Evolutionary conservation across 2,113 vertebrate species (phyloP), one percentile per base, ranked within the genome.

Genomic region (Nymphicus hollandicus): DNA sequence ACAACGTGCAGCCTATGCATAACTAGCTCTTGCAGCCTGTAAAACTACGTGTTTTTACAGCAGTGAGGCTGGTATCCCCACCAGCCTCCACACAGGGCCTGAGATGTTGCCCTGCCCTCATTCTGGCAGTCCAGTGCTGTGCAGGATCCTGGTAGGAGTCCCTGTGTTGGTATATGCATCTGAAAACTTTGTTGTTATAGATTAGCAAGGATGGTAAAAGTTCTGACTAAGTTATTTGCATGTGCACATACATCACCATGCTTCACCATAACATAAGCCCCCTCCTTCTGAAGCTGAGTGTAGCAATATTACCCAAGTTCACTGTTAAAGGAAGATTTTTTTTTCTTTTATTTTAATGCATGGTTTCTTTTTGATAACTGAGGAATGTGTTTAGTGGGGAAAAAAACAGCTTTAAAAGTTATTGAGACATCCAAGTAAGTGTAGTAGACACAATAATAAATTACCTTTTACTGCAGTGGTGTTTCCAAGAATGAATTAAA

Each of bases 1-100:
- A 97, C 91, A 95, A 24, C 10, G 93, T 95, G 94, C 90, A 96
- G 89, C 88, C 68, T 56, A 4, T 80, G 53, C 87, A 39, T 35
- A 11, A 70, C 60, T 55, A 49, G 88, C 81, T 95, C 72, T 81
- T 81, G 49, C 95, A 93, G 91, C 94, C 89, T 58, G 78, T 81
- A 83, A 74, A 89, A 83, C 72, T 0, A 24, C 0, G 3, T 55
- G 68, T 9, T 81, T 89, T 82, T 41, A 66, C 90, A 82, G 31
- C 12, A 19, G 13, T 7, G 33, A 37, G 85, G 43, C 41, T 50
- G 55, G 37, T 70, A 55, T 50, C 35, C 33, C 63, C 13, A 29
- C 47, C 44, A 4, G 60, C 44, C 47, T 19, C 17, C 20, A 2
- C 2, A 3, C 6, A 3, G n/a, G 2, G 2, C 5, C 52, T 41